phyloP scores from a whole-genome alignment of 1,140 invertebrate genomes.

The Pentalonia nigronervosa region DNA sequence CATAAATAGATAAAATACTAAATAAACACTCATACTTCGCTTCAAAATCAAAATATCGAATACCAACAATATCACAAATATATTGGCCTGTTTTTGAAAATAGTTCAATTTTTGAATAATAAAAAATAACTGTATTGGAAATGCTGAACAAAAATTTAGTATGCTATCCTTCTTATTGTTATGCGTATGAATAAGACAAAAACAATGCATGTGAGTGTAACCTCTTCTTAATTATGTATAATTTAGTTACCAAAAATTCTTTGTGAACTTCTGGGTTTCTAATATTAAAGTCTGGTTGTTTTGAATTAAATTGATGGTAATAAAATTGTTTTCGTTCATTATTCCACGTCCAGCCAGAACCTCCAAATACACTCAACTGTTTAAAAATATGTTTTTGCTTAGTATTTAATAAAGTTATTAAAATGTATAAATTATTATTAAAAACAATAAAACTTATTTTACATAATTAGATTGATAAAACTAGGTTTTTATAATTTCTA shows the following conservation, averaged over 20 bases:
- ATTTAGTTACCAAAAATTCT: conserved; percentile 45
- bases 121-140: too few species aligned
- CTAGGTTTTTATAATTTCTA: not conserved
- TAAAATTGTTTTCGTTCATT: conserved; percentile 75
- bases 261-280: conserved; percentile 21
- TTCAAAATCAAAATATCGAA: not conserved
- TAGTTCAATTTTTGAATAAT: too few species aligned
- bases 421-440: too few species aligned
- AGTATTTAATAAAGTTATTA: not conserved
- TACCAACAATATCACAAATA: not conserved
- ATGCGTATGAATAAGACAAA: not conserved
- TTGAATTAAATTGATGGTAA: conserved; percentile 74
- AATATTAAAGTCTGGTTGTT: conserved; percentile 79
- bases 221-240: not conserved
- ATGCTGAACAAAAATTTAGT: too few species aligned
- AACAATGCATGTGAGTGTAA: not conserved
- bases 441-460: not conserved
- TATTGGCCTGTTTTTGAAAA: not conserved
- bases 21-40: too few species aligned
- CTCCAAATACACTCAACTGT: conserved; percentile 72
- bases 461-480: not conserved
- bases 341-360: conserved; percentile 76
- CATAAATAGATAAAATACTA: too few species aligned
- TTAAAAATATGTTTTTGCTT: not conserved
- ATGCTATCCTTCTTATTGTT: not conserved